These are phyloP conservation scores for Brenthis hecate DNA, from an alignment of 2,888 invertebrate species.

Conservation along the genomic window DNA sequence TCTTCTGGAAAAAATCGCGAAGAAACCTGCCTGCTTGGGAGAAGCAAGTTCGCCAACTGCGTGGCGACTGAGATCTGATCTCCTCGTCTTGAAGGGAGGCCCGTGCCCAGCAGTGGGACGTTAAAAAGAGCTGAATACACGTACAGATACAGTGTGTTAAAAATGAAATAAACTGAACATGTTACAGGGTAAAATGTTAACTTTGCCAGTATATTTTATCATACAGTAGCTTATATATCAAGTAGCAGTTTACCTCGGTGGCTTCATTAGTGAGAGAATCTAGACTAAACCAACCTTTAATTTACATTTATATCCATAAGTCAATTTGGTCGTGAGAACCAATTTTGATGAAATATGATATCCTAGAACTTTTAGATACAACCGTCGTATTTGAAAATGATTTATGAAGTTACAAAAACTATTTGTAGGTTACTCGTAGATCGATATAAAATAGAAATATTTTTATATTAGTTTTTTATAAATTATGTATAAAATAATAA, in stretches of 20 bases:
- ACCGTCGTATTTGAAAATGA: not conserved
- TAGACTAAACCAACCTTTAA: slow-evolving; percentile 14
- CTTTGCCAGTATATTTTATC: slow-evolving; percentile 1
- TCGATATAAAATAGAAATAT: too few relatives aligned
- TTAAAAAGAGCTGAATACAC: too few relatives aligned
- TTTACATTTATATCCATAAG: slow-evolving; percentile 16
- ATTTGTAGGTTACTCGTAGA: too few relatives aligned
- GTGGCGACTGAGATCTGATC: too few relatives aligned
- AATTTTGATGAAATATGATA: slow-evolving; percentile 23
- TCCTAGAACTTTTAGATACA: not conserved
- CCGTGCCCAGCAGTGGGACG: too few relatives aligned
- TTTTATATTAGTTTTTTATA: too few relatives aligned
- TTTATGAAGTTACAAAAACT: not conserved
- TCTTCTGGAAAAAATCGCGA: too few relatives aligned
- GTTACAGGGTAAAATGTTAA: not conserved
- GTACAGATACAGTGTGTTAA: not conserved
- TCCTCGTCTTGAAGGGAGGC: too few relatives aligned
- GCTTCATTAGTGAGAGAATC: slow-evolving; percentile 19
- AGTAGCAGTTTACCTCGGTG: slow-evolving; percentile 17
- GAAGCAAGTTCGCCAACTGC: too few relatives aligned
- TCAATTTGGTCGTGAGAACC: slow-evolving; percentile 24
- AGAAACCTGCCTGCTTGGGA: too few relatives aligned
- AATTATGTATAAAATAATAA: too few relatives aligned
- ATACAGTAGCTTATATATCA: slow-evolving; percentile 6
- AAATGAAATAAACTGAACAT: not conserved